Evolutionary conservation across 2,797 vertebrate genomes (phyloP), one percentile per base, ranked within the genome.

Genomic region (Aldrovandia affinis): DNA sequence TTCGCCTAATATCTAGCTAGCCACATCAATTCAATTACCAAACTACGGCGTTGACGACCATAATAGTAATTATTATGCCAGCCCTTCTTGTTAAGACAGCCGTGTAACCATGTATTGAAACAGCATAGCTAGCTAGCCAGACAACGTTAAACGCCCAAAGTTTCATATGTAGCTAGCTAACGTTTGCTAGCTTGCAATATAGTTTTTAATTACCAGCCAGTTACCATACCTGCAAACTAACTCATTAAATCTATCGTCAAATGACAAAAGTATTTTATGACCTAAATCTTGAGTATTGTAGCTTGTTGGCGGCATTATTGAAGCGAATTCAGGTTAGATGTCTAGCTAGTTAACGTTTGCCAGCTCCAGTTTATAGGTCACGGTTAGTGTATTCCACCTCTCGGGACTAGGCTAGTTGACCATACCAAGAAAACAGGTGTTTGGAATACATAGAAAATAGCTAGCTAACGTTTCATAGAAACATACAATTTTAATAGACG

Each of bases 351-450:
- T 33, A 30, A n/a, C 28, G 6, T 28, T n/a, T 73, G 18, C 68
- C 36, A 73, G 36, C 33, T 73, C 68, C 33, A 39, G 33, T 73
- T 73, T 7, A n/a, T n/a, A n/a, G n/a, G n/a, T n/a, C n/a, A n/a
- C n/a, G n/a, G n/a, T n/a, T n/a, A n/a, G n/a, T 5, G 30, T 18
- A 57, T 3, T 12, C 55, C 20, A 57, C 14, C 14, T 15, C 14
- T 22, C 15, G 36, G 33, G 36, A 73, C 68, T 39, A 73, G 68
- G 33, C 39, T 73, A 73, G 12, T 6, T 10, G 7, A 25, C 12
- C 6, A 28, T 22, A 78, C 44, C 39, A 63, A 70, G 33, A 57
- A 84, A 94, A 93, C 93, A 93, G 92, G 92, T 94, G 90, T 20
- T 85, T 73, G 33, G 47, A 89, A 88, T 83, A 81, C 30, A 89